phyloP scores from a whole-genome alignment of 2,888 invertebrate species.

The Phania funesta region DNA sequence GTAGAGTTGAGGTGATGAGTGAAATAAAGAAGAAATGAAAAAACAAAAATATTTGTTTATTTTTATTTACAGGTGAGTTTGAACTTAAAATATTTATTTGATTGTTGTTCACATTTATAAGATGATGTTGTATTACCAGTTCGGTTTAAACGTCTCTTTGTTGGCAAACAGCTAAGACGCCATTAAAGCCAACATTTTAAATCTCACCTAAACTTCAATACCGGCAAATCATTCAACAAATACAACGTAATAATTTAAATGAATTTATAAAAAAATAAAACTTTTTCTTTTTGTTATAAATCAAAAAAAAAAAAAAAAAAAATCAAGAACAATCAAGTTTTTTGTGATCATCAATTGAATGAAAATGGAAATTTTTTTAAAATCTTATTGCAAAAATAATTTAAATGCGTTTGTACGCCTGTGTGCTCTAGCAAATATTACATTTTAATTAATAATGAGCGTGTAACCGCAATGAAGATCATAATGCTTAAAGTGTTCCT shows the following conservation, averaged over 20 bases:
- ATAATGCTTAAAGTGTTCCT: not conserved
- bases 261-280: not conserved
- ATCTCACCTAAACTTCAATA: conserved; percentile 10
- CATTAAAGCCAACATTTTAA: conserved; percentile 11
- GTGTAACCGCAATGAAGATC: conserved; percentile 1
- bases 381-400: not conserved
- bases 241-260: not conserved
- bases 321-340: not conserved
- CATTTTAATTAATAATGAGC: conserved; percentile 9
- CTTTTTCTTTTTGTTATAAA: not conserved
- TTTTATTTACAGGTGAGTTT: conserved; percentile 45
- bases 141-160: conserved; percentile 73
- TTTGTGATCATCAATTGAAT: conserved; percentile 22
- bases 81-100: not conserved
- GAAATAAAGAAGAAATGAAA: conserved; percentile 3
- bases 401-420: not conserved
- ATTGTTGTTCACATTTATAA: conserved; percentile 71
- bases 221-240: conserved; percentile 43
- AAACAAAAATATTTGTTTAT: conserved; percentile 6
- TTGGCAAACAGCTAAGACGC: conserved; percentile 71
- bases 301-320: conserved; percentile 15
- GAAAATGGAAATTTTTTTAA: not conserved
- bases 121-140: conserved; percentile 72
- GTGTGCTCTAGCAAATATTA: conserved; percentile 31
- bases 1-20: not conserved